phyloP scores from a whole-genome alignment of 1,140 invertebrate genomes.

The Zaprionus davidi region DNA sequence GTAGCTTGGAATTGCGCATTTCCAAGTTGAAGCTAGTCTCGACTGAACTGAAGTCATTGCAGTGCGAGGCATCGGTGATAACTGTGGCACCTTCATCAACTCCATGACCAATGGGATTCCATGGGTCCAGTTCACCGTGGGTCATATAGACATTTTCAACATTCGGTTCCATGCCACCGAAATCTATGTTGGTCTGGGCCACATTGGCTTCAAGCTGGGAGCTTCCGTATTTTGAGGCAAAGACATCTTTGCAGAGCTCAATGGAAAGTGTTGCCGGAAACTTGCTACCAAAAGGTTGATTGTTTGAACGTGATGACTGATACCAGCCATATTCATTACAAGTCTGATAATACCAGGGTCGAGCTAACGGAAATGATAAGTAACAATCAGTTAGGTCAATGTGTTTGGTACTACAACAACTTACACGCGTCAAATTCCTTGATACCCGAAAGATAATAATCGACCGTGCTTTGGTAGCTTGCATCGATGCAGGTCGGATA shows the following conservation, averaged over 20 bases:
- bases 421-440: constrained; percentile 53
- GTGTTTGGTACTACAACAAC: constrained; percentile 8
- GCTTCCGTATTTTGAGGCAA: constrained; percentile 85
- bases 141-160: constrained; percentile 87
- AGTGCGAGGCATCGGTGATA: constrained; percentile 86
- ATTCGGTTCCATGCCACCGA: constrained; percentile 86
- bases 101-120: constrained; percentile 87
- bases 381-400: background rate
- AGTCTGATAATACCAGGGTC: constrained; percentile 92
- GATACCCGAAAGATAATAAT: constrained; percentile 58
- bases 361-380: constrained; percentile 72
- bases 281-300: constrained; percentile 88
- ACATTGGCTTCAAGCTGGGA: constrained; percentile 85
- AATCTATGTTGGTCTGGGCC: constrained; percentile 86
- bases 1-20: constrained; percentile 87
- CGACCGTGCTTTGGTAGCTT: constrained; percentile 53
- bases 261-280: constrained; percentile 87
- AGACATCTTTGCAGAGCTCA: constrained; percentile 89
- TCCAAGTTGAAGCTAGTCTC: constrained; percentile 85
- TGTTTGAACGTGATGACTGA: constrained; percentile 88
- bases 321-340: constrained; percentile 94
- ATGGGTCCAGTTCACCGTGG: constrained; percentile 87
- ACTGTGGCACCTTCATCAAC: constrained; percentile 85
- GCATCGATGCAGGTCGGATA: constrained; percentile 59
- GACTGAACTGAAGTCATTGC: constrained; percentile 88